Conservation (phyloP, 2,113 vertebrate genomes). For the Corvus cornix region DNA sequence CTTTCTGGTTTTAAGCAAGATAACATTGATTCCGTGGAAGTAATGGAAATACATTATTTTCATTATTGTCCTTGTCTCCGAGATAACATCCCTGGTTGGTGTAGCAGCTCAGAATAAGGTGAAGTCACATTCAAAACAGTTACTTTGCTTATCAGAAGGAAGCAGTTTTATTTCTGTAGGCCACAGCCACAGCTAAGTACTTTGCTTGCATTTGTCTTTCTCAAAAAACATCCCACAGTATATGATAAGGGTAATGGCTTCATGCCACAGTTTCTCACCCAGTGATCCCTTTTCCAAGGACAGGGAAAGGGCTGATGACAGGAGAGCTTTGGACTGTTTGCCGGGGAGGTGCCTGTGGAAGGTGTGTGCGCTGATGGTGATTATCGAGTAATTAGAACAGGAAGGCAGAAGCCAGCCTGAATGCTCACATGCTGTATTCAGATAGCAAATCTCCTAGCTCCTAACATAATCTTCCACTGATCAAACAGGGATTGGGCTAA, state of each 20-base stretch:
- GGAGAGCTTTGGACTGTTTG: not conserved
- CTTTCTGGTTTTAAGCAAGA: constrained; percentile 9
- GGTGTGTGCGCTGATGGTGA: not conserved
- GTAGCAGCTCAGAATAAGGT: not conserved
- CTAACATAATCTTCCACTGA: not conserved
- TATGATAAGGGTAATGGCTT: constrained; percentile 27
- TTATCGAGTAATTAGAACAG: not conserved
- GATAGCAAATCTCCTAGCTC: constrained; percentile 11
- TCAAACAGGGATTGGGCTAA: constrained; percentile 14
- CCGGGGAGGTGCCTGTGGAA: not conserved
- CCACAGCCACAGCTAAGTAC: constrained; percentile 3
- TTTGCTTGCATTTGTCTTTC: constrained; percentile 38
- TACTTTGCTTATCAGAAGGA: constrained; percentile 59
- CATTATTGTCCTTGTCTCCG: constrained; percentile 28
- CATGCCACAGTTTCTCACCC: not conserved
- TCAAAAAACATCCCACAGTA: not conserved
- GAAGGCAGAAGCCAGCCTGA: not conserved
- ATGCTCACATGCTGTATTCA: not conserved
- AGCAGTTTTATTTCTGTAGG: constrained; percentile 49
- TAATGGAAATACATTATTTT: not conserved
- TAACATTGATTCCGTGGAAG: not conserved
- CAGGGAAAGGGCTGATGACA: not conserved
- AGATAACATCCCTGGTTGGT: constrained; percentile 16
- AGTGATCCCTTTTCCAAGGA: not conserved
- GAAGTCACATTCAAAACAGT: constrained; percentile 57